Evolutionary conservation across 53 echinoderm and acorn worm species (phyloP), one percentile per base, ranked within the genome.

Genomic region (Antedon mediterranea): DNA sequence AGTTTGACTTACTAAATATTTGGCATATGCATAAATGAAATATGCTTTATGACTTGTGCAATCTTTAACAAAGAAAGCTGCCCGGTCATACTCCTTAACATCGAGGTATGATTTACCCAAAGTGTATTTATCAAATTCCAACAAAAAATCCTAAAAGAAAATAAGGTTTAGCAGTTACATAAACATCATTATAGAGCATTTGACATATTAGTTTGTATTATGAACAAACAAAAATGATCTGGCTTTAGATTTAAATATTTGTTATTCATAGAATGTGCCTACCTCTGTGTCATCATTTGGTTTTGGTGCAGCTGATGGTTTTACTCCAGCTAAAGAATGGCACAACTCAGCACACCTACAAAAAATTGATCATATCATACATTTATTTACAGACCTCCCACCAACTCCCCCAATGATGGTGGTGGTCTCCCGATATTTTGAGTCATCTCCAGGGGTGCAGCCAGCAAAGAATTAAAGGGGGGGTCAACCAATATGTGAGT

Each of bases 301-400:
- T 30, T 43, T 32, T 33, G 44, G 32, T 43, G 77, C 31, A 34
- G 81, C 57, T 71, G 78, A 23, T 34, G 91, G 87, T 72, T 87
- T 85, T 27, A 84, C 32, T 18, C 79, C 80, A 71, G 83, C 83
- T 28, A 94, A 77, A 29, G 95, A 82, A 86, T 82, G 91, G 8
- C 91, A 91, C 27, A 94, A 72, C 79, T 94, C 91, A 30, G 95
- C 95, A 89, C 89, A 90, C 95, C 95, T 94, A 72, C n/a, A n/a
- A n/a, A n/a, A n/a, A n/a, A n/a, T n/a, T n/a, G n/a, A n/a, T n/a
- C n/a, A n/a, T n/a, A n/a, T n/a, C n/a, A n/a, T n/a, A n/a, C n/a
- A n/a, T n/a, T n/a, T n/a, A n/a, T n/a, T n/a, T n/a, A n/a, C n/a
- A n/a, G n/a, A n/a, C n/a, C n/a, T n/a, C n/a, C n/a, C n/a, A n/a